A percentile compares a stretch with the other conserved stretches of the same genome.
These are phyloP conservation scores for Hirtodrosophila alboralis DNA, from an alignment of 2,888 invertebrate genomes.

Conservation along the genomic window DNA sequence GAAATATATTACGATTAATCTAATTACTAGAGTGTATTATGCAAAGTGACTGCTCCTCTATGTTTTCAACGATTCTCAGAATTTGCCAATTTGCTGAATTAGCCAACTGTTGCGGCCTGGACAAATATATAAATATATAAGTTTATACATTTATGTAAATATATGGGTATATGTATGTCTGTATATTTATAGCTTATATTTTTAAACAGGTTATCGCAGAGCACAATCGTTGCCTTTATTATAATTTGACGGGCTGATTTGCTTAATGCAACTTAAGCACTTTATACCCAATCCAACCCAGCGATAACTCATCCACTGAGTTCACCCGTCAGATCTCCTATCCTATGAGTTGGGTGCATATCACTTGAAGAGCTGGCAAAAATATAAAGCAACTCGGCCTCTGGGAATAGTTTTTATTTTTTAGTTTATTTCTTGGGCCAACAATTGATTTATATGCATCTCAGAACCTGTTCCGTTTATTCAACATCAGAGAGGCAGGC, in stretches of 20 bases:
- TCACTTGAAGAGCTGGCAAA: constrained; percentile 3
- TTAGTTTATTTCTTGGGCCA: constrained; percentile 14
- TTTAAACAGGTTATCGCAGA: constrained; percentile 43
- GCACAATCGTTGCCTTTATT: constrained; percentile 10
- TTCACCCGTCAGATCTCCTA: neutral
- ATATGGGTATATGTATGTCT: neutral
- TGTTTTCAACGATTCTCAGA: too few relatives aligned
- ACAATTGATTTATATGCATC: constrained; percentile 42
- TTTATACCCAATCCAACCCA: constrained; percentile 7
- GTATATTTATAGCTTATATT: constrained; percentile 12
- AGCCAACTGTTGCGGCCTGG: too few relatives aligned
- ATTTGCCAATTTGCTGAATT: too few relatives aligned
- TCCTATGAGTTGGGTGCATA: neutral
- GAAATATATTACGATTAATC: too few relatives aligned
- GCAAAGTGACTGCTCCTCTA: too few relatives aligned
- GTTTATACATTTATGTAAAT: too few relatives aligned
- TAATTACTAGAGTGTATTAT: too few relatives aligned
- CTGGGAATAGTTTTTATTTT: constrained; percentile 8
- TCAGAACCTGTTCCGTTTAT: constrained; percentile 34
- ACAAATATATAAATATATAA: too few relatives aligned
- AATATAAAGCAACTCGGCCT: neutral
- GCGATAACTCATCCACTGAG: constrained; percentile 3
- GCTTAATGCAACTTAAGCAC: constrained; percentile 29
- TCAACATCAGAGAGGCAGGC: constrained; percentile 3
- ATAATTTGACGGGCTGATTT: constrained; percentile 31